Base-by-base conservation (phyloP, 2,888 invertebrate genomes). In the Cyrtodaria siliqua region DNA sequence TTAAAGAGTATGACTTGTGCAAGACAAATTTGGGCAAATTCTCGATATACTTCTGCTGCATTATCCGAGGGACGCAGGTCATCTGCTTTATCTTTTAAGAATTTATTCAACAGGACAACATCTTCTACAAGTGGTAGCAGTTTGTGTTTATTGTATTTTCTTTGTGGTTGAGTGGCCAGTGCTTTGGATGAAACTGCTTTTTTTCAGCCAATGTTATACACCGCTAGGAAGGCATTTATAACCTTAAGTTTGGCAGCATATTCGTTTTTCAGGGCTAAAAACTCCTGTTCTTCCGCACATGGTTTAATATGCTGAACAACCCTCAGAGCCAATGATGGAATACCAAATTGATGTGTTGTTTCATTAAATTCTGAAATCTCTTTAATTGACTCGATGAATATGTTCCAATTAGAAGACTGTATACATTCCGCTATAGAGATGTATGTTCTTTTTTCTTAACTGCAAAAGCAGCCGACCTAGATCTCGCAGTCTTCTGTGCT, bases 1-100 rank as follows among this genome's bases (percentile, higher is more conserved):
- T 80, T 80, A 47, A 77, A 80, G 2, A 80, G 60, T 27, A 77
- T 73, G 1, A 69, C 18, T 61, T 73, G 3, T 4, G 69, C 20
- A 80, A 47, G 29, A 24, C 23, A 23, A 64, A 38, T 38, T 71
- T 47, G 27, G n/a, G 29, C 16, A 73, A 49, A 18, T 62, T 47
- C n/a, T n/a, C n/a, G n/a, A n/a, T n/a, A n/a, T n/a, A n/a, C n/a
- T n/a, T n/a, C n/a, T n/a, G n/a, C n/a, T 26, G 47, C 23, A 26
- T 64, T 62, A 4, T 29, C 24, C 20, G n/a, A 16, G 53, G 18
- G 24, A n/a, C 18, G 9, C 16, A 27, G 27, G 53, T 44, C n/a
- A 20, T 50, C 8, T 52, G 33, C 20, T n/a, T 24, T 26, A 23
- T 38, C 29, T 27, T 18, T 52, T 29, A 50, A 23, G n/a, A 33